Base-by-base conservation (phyloP, 35 echinoderm and acorn worm genomes). In the Acanthaster planci region DNA sequence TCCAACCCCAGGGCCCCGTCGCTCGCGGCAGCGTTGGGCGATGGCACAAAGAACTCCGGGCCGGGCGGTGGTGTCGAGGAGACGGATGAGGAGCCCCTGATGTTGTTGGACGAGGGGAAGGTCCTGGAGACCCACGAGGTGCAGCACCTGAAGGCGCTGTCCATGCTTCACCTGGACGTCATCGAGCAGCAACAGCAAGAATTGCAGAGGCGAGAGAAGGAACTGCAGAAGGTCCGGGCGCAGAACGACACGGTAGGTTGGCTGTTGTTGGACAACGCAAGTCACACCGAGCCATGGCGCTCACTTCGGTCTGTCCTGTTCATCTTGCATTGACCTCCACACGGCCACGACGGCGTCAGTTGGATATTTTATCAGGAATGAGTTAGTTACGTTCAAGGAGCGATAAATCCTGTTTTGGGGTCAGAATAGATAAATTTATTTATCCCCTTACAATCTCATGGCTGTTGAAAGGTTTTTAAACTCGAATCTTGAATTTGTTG, bases 121-220 rank as follows among this genome's bases (percentile, higher is more conserved):
- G 57, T 59, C 37, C 57, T 93, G 83, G 85, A 86, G n/a, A 51
- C 75, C 5, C 91, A 97, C 79, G 79, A 97, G 78, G 89, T 93
- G 37, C 77, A 80, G 15, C 91, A 97, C 84, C 84, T 97, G 83
- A 92, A 90, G 84, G 87, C 87, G 23, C 60, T 97, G 56, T 92
- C 90, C 55, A 79, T 97, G 86, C 87, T 97, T 31, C 94, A 97
- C 82, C 59, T 97, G 39, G 94, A 97, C 82, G 86, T 97, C 8
- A 97, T 97, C 78, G 90, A 97, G 81, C 86, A 97, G 51, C 94
- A 97, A 52, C 90, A 97, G 67, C 68, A 68, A 35, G 86, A 97
- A 87, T 52, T 97, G 37, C 78, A 78, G 34, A 84, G 56, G 16
- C 32, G 72, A 12, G 94, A 97, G 52, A 80, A 85, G 42, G 94